Conservation (phyloP, 2,888 invertebrate genomes). For the Pachliopta kotzebuea region DNA sequence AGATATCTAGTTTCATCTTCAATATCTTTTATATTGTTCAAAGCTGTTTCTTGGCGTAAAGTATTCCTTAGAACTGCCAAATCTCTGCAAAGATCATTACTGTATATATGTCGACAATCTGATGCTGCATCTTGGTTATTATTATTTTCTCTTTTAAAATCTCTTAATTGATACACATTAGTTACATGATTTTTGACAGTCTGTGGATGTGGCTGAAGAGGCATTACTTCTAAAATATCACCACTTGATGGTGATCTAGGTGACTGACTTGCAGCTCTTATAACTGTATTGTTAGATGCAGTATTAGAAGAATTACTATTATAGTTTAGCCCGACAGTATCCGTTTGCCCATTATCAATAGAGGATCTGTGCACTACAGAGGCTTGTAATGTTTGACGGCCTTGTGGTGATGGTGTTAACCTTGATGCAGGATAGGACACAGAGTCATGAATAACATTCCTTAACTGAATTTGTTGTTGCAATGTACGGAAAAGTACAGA, state of each 20-base stretch:
- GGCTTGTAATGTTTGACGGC: constrained; percentile 66
- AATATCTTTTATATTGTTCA: constrained; percentile 63
- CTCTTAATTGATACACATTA: constrained; percentile 79
- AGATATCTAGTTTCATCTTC: constrained; percentile 67
- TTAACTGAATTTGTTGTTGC: constrained; percentile 90
- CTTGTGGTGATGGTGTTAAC: constrained; percentile 60
- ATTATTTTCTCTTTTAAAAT: constrained; percentile 78
- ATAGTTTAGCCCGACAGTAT: constrained; percentile 41
- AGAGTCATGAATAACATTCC: constrained; percentile 70
- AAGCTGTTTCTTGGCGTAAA: constrained; percentile 56
- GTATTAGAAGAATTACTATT: constrained; percentile 52
- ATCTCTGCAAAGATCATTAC: constrained; percentile 70
- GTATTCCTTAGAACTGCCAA: constrained; percentile 65
- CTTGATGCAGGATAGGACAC: constrained; percentile 62
- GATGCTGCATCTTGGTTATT: constrained; percentile 62
- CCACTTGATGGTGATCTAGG: constrained; percentile 79
- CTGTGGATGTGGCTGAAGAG: constrained; percentile 68
- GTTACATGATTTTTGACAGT: constrained; percentile 63
- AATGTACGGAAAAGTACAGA: constrained; percentile 92
- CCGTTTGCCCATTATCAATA: constrained; percentile 66
- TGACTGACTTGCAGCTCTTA: constrained; percentile 50
- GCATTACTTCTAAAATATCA: constrained; percentile 78
- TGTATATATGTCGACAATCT: constrained; percentile 60
- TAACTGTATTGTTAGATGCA: constrained; percentile 41
- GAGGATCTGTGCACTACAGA: constrained; percentile 70